Percentiles rank a stretch among this genome's conserved stretches.
These are phyloP conservation scores for Drosophila longiperda DNA, from an alignment of 2,888 invertebrate species.

Conservation along the genomic window DNA sequence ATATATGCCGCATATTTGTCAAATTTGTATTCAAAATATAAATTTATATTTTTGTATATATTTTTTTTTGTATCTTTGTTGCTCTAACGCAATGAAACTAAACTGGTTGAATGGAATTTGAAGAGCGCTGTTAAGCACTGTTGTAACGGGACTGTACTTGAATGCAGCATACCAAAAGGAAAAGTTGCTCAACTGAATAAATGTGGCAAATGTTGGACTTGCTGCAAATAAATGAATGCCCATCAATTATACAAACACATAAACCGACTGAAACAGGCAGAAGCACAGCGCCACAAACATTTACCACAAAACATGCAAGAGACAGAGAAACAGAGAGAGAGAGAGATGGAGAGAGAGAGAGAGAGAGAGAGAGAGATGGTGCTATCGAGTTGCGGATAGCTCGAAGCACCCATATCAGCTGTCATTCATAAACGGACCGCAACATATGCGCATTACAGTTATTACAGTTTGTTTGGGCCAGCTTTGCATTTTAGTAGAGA, in stretches of 20 bases:
- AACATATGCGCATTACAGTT: constrained; percentile 56
- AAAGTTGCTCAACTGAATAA: constrained; percentile 32
- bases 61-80: background rate
- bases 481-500: constrained; percentile 29
- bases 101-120: background rate
- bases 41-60: background rate
- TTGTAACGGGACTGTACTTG: constrained; percentile 26
- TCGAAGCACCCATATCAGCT: constrained; percentile 36
- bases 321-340: background rate
- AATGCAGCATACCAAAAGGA: constrained; percentile 7
- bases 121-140: constrained; percentile 3
- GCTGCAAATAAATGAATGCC: constrained; percentile 43
- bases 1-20: background rate
- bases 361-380: background rate
- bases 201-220: constrained; percentile 38
- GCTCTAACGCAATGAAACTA: background rate
- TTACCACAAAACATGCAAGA: background rate
- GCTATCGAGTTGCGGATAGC: constrained; percentile 9
- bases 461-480: constrained; percentile 39
- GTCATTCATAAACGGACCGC: constrained; percentile 49
- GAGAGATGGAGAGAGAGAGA: background rate
- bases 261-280: background rate
- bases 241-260: constrained; percentile 51
- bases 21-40: background rate
- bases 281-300: background rate